Conservation (phyloP, 2,113 vertebrate species). For the Donacobius atricapilla region DNA sequence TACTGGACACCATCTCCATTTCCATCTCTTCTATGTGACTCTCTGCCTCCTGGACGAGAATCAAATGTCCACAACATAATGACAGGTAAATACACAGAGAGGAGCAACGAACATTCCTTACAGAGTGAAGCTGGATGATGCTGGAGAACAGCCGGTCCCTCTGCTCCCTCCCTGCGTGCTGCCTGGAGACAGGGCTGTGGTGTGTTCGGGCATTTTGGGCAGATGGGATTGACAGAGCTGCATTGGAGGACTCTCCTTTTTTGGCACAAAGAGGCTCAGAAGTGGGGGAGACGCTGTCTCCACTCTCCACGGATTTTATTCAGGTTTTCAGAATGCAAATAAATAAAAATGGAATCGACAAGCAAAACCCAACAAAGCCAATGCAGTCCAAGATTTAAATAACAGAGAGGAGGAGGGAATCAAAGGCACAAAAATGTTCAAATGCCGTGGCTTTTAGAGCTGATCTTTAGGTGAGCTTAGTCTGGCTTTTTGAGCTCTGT, state of each 20-base stretch:
- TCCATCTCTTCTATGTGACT: slow-evolving; percentile 87
- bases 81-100: slow-evolving; percentile 32
- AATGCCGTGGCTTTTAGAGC: slow-evolving; percentile 36
- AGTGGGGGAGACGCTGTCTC: background rate
- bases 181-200: background rate
- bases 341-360: background rate
- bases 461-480: slow-evolving; percentile 51
- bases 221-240: background rate
- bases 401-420: background rate
- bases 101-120: background rate
- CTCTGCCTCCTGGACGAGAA: slow-evolving; percentile 84
- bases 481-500: background rate
- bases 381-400: background rate
- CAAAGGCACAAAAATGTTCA: background rate
- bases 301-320: background rate
- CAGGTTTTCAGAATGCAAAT: background rate
- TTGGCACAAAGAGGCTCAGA: background rate
- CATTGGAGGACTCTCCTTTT: background rate
- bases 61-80: slow-evolving; percentile 65
- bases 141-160: background rate
- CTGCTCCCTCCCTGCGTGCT: background rate
- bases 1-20: slow-evolving; percentile 88
- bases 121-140: slow-evolving; percentile 23
- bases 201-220: background rate
- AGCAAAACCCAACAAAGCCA: background rate